Base-by-base conservation (phyloP, 1,140 invertebrate species). In the Solenopsis fugax region DNA sequence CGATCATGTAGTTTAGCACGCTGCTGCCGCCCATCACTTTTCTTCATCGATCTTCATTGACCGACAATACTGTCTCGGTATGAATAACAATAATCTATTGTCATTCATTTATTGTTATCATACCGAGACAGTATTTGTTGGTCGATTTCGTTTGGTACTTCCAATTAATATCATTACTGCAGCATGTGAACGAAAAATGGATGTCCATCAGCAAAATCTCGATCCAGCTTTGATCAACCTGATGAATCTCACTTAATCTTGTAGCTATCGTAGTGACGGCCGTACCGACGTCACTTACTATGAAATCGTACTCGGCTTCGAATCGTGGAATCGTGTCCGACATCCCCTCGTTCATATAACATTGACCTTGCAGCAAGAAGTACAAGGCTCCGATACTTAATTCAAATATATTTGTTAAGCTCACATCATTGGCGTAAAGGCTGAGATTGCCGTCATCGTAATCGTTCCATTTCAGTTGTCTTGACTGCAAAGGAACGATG, bases 1-100 rank as follows among this genome's bases (percentile, higher is more conserved):
- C 98, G 60, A 98, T 98, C 98, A 99, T 98, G 29, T 98, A 98
- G 92, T 99, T 99, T 0, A 99, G 94, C 0, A 97, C 97, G 64
- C 97, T 98, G 0, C 97, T 98, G 1, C 98, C 98, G 10, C 98
- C 98, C 90, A 98, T 96, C 0, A 97, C 97, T 93, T 97, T 98
- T 2, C 97, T 69, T 97, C 29, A 29, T n/a, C n/a, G n/a, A n/a
- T n/a, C n/a, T n/a, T n/a, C n/a, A n/a, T n/a, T n/a, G n/a, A n/a
- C n/a, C n/a, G n/a, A n/a, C n/a, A n/a, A n/a, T n/a, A n/a, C n/a
- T n/a, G n/a, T n/a, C n/a, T n/a, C n/a, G n/a, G n/a, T n/a, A n/a
- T n/a, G n/a, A n/a, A n/a, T n/a, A n/a, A n/a, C 96, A 97, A 78
- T 97, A 96, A 92, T 69, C 94, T 92, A 41, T 92, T 87, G 64